Conservation (phyloP, 2,113 vertebrate species). For the Fulmarus glacialis region DNA sequence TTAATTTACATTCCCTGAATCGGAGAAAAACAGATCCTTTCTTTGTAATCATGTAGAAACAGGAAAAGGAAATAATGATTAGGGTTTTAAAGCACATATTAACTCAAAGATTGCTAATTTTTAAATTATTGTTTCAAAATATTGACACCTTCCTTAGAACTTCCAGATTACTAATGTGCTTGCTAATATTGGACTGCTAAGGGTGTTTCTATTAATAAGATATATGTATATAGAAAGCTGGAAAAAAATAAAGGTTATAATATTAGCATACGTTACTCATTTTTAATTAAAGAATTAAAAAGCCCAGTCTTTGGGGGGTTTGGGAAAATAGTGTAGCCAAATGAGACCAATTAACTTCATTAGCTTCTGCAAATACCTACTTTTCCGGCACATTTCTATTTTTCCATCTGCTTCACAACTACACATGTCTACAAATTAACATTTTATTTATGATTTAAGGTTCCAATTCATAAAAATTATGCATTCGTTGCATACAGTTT, state of each 20-base stretch:
- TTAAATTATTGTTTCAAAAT: conserved; percentile 62
- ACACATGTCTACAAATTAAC: conserved; percentile 73
- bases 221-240: conserved; percentile 67
- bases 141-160: conserved; percentile 53
- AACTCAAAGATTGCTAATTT: conserved; percentile 69
- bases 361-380: conserved; percentile 81
- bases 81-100: conserved; percentile 67
- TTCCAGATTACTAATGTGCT: conserved; percentile 68
- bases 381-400: conserved; percentile 75
- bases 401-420: conserved; percentile 77
- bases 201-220: conserved; percentile 76
- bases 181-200: conserved; percentile 69
- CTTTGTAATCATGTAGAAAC: conserved; percentile 69
- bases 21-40: conserved; percentile 57
- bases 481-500: conserved; percentile 39
- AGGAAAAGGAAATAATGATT: conserved; percentile 76
- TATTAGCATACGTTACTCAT: conserved; percentile 81
- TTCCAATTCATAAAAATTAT: conserved; percentile 69
- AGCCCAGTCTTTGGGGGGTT: conserved; percentile 75
- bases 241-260: conserved; percentile 78
- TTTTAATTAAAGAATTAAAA: conserved; percentile 84
- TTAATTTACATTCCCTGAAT: conserved; percentile 51
- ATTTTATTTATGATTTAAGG: conserved; percentile 74
- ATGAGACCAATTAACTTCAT: conserved; percentile 80
- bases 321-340: conserved; percentile 77